Base-by-base conservation (phyloP, 2,888 invertebrate species). In the Oxystoma pomonae region DNA sequence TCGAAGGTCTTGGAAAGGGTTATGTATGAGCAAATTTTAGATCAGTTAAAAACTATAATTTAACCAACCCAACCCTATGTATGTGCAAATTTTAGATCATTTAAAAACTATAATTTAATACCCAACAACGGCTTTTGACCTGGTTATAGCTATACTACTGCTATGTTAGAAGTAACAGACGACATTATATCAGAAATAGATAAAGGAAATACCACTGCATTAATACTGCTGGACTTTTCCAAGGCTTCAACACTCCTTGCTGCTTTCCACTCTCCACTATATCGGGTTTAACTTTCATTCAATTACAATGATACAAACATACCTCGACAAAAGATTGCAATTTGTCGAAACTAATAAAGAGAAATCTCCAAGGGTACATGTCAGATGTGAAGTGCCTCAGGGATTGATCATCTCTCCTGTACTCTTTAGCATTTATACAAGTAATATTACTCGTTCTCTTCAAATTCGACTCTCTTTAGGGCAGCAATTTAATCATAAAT, bases 351-450 rank as follows among this genome's bases (percentile, higher is more conserved):
- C 53, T 16, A 53, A 7, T 16, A 53, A 53, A 16, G 53, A 16
- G 3, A 53, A 53, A 16, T 53, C 53, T 3, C 5, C 53, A 53
- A 5, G 53, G 7, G 53, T 9, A 16, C 53, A 16, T 9, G 53
- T 16, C 3, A 53, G 53, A 16, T 53, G 53, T 53, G 53, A 16
- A 9, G 53, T 53, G 16, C 53, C 53, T 5, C 53, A 53, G n/a
- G 53, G 53, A 53, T 53, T 16, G 53, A 53, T n/a, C 53, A 5
- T 53, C 5, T 53, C 53, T 53, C 19, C 53, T 53, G 7, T 53
- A n/a, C n/a, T 53, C 19, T 53, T 53, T n/a, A 53, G 53, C 53
- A 53, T 53, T 53, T 53, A 53, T 16, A 53, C 53, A 5, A 17
- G 53, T 16, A 35, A 35, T 35, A 35, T n/a, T n/a, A n/a, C n/a